These are phyloP conservation scores for Tylochromis polylepis DNA, from an alignment of 2,113 vertebrate species.

Conservation along the genomic window DNA sequence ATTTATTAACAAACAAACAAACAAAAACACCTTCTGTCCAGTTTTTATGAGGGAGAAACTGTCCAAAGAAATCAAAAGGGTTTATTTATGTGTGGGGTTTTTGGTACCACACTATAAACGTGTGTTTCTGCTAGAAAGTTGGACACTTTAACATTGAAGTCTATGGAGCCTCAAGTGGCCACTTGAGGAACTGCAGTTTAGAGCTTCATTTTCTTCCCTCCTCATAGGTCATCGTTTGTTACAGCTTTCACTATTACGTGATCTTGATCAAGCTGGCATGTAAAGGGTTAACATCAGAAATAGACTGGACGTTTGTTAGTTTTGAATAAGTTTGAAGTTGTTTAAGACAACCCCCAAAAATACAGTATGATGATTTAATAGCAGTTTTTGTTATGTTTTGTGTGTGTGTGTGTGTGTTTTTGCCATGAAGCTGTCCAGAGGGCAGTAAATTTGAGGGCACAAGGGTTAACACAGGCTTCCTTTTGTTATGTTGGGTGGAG, in stretches of 20 bases:
- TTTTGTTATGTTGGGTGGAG: neutral
- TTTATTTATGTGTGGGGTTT: too few relatives aligned
- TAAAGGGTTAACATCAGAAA: too few relatives aligned
- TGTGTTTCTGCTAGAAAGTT: neutral
- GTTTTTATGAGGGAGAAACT: neutral
- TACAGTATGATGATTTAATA: too few relatives aligned
- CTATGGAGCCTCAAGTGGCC: neutral
- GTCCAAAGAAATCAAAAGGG: neutral
- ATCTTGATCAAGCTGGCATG: too few relatives aligned
- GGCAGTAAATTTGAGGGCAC: too few relatives aligned
- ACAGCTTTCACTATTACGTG: neutral
- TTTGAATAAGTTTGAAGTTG: too few relatives aligned
- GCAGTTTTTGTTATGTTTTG: too few relatives aligned
- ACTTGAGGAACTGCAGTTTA: rapidly evolving
- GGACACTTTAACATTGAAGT: neutral
- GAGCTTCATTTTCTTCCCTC: neutral
- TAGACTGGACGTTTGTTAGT: too few relatives aligned
- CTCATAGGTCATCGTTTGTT: neutral
- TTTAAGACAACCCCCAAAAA: too few relatives aligned
- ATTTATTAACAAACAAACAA: neutral
- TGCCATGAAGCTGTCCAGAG: too few relatives aligned
- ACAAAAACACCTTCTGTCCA: neutral
- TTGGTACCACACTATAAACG: neutral
- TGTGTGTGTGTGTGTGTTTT: too few relatives aligned
- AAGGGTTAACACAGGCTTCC: neutral